These are phyloP conservation scores for Scarus forsteni DNA, from an alignment of 2,797 vertebrate species.

Conservation along the genomic window DNA sequence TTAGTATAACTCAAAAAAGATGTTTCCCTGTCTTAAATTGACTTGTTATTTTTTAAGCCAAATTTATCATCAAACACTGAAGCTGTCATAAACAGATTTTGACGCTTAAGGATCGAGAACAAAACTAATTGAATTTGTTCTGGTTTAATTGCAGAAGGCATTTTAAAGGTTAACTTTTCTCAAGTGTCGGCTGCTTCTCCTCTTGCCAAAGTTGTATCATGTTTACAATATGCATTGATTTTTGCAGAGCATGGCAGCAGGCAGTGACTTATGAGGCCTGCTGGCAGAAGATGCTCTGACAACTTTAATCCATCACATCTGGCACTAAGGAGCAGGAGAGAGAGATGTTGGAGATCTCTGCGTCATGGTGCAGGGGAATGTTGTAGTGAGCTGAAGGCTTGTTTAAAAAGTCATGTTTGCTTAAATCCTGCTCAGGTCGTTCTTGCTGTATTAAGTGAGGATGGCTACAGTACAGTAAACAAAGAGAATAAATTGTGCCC, in stretches of 20 bases:
- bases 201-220: neutral
- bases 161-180: neutral
- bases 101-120: neutral
- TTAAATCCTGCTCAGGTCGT: neutral
- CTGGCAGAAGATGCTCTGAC: slow-evolving; percentile 8
- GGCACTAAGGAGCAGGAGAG: too few species aligned
- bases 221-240: neutral
- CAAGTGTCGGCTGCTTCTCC: too few species aligned
- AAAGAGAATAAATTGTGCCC: too few species aligned
- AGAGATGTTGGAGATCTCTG: neutral
- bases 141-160: neutral
- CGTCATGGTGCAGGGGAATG: neutral
- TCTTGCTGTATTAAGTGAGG: neutral
- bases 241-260: slow-evolving; percentile 1
- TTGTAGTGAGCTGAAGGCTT: neutral
- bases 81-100: neutral
- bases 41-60: neutral
- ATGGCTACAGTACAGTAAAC: too few species aligned
- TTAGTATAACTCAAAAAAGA: too few species aligned
- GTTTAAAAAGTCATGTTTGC: neutral
- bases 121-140: neutral
- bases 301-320: slow-evolving; percentile 17
- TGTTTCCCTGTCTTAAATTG: neutral
- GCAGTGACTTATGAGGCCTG: neutral
- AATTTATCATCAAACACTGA: neutral